Evolutionary conservation across 2,888 invertebrate genomes (phyloP).

Genomic region (Andricus curvator): DNA sequence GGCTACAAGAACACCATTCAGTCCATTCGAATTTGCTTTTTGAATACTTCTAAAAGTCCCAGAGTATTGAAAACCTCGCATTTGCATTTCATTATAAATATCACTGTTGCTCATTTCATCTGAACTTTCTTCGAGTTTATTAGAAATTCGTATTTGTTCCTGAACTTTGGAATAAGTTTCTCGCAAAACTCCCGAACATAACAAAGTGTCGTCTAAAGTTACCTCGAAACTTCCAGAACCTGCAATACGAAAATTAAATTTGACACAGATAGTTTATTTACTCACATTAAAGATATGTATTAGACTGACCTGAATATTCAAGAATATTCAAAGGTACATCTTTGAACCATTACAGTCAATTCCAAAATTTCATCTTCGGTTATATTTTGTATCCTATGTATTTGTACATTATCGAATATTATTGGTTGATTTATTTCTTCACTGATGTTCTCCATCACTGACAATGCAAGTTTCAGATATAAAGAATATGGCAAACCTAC

Average conservation of each 20-base stretch:
- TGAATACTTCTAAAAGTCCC: constrained; percentile 79
- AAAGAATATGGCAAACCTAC: constrained; percentile 82
- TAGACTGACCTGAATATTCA: too few species aligned
- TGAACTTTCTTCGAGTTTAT: background rate
- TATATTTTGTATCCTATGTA: constrained; percentile 77
- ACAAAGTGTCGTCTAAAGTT: constrained; percentile 83
- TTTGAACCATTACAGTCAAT: constrained; percentile 71
- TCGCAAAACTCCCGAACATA: constrained; percentile 85
- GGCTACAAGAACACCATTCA: constrained; percentile 79
- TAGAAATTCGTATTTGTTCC: constrained; percentile 46
- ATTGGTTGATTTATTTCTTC: constrained; percentile 74
- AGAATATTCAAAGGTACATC: constrained; percentile 21
- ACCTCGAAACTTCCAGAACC: constrained; percentile 79
- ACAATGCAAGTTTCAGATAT: constrained; percentile 79
- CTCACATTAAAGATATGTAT: too few species aligned
- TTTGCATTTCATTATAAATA: constrained; percentile 77
- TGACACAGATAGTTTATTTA: constrained; percentile 34
- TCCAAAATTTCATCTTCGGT: constrained; percentile 75
- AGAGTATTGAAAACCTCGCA: constrained; percentile 80
- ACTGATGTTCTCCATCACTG: constrained; percentile 78
- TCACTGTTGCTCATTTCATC: constrained; percentile 63
- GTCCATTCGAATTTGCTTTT: constrained; percentile 77
- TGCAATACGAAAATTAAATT: too few species aligned
- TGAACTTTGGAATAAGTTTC: constrained; percentile 78
- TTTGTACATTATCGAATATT: constrained; percentile 76